phyloP scores from a whole-genome alignment of 1,140 invertebrate genomes.

The Platyscapa corneri region DNA sequence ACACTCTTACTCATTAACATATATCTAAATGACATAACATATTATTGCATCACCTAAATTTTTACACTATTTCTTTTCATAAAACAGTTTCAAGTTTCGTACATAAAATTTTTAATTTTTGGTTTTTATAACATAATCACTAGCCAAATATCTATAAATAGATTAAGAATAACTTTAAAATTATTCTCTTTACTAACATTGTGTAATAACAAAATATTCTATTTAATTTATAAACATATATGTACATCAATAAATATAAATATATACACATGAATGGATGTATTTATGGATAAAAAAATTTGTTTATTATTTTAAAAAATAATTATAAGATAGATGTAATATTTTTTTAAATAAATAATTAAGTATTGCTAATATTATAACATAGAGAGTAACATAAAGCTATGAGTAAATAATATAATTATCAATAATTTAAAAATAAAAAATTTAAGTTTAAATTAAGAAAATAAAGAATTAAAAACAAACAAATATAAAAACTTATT shows the following conservation, averaged over 20 bases:
- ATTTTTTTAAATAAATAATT: no score
- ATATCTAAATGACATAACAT: neutral
- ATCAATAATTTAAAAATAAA: no score
- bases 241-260: no score
- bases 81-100: neutral
- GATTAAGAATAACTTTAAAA: constrained; percentile 12
- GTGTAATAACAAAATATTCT: neutral
- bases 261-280: no score
- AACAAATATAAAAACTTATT: neutral
- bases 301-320: no score
- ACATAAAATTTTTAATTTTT: neutral
- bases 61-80: neutral
- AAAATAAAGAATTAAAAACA: neutral
- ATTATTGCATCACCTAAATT: neutral
- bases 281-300: no score
- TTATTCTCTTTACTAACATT: neutral
- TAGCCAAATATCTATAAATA: neutral
- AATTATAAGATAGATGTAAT: no score
- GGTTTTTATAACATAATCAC: neutral
- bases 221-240: neutral
- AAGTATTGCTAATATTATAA: no score
- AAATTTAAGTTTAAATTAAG: no score
- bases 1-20: neutral
- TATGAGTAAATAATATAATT: no score
- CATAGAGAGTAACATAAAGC: no score